Percentiles rank a stretch among this genome's conserved stretches.
Evolutionary conservation across 2,888 invertebrate species (phyloP).

Genomic region (Gymnoscelis rufifasciata): DNA sequence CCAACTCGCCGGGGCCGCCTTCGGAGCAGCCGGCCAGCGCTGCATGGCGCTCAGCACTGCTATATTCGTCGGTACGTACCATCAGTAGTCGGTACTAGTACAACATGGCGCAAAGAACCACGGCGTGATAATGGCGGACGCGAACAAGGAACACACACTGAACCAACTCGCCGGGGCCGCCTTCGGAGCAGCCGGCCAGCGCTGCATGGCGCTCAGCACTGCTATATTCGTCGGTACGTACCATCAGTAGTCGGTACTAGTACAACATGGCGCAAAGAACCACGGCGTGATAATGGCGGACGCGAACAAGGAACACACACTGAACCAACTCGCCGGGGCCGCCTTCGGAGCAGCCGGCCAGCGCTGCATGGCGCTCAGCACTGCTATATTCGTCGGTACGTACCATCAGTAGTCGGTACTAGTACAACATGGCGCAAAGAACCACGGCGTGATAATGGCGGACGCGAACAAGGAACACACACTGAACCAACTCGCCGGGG

Average conservation of each 20-base stretch:
- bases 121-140: constrained; percentile 65
- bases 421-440: constrained; percentile 92
- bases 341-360: constrained; percentile 99
- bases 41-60: constrained; percentile 99
- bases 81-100: background rate
- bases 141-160: constrained; percentile 91
- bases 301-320: constrained; percentile 88
- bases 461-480: constrained; percentile 88
- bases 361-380: constrained; percentile 99
- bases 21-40: constrained; percentile 99
- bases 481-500: constrained; percentile 93
- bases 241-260: background rate
- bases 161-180: constrained; percentile 96
- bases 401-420: background rate
- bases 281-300: constrained; percentile 81
- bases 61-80: constrained; percentile 86
- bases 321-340: constrained; percentile 95
- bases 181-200: constrained; percentile 99
- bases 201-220: constrained; percentile 99
- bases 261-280: constrained; percentile 95
- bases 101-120: constrained; percentile 98
- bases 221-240: constrained; percentile 90
- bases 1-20: constrained; percentile 95
- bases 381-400: constrained; percentile 91
- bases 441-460: constrained; percentile 84